A percentile compares a stretch with the other conserved stretches of the same genome.
phyloP scores from a whole-genome alignment of 2,888 invertebrate species.

The Campoplex nolae region DNA sequence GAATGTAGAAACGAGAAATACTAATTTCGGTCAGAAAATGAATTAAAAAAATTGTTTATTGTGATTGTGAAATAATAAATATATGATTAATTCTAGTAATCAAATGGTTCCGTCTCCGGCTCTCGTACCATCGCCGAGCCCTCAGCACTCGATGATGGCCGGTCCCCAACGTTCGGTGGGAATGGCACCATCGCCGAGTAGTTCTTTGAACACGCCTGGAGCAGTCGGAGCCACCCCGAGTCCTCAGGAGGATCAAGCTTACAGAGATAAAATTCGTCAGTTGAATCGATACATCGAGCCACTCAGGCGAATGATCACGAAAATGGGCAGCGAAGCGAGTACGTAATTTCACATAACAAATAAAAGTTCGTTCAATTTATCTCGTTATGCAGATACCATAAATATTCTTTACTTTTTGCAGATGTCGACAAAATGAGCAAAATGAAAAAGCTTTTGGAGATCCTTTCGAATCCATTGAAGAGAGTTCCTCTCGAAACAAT shows the following conservation, averaged over 20 bases:
- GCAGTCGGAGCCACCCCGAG: slow-evolving; percentile 86
- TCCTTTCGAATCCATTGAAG: slow-evolving; percentile 94
- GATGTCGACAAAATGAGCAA: slow-evolving; percentile 96
- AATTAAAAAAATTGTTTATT: no score
- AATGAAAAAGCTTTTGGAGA: slow-evolving; percentile 97
- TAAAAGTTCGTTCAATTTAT: background rate
- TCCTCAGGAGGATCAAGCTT: slow-evolving; percentile 94
- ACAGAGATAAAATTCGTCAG: slow-evolving; percentile 96
- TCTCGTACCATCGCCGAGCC: slow-evolving; percentile 89
- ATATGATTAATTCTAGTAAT: slow-evolving; percentile 79
- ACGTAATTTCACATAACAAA: slow-evolving; percentile 62
- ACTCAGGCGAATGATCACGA: slow-evolving; percentile 94
- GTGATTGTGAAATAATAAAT: background rate
- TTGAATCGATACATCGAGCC: slow-evolving; percentile 98
- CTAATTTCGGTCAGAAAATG: background rate
- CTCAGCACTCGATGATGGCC: slow-evolving; percentile 87
- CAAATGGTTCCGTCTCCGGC: slow-evolving; percentile 91
- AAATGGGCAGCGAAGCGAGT: slow-evolving; percentile 93
- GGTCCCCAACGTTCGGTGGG: slow-evolving; percentile 87
- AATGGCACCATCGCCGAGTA: slow-evolving; percentile 93
- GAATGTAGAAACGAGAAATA: background rate
- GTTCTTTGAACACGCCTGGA: slow-evolving; percentile 92
- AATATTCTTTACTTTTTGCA: slow-evolving; percentile 78
- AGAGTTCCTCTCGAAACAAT: slow-evolving; percentile 95
- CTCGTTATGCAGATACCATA: background rate